Base-by-base conservation (phyloP, 1,140 invertebrate species). In the Fopius arisanus region DNA sequence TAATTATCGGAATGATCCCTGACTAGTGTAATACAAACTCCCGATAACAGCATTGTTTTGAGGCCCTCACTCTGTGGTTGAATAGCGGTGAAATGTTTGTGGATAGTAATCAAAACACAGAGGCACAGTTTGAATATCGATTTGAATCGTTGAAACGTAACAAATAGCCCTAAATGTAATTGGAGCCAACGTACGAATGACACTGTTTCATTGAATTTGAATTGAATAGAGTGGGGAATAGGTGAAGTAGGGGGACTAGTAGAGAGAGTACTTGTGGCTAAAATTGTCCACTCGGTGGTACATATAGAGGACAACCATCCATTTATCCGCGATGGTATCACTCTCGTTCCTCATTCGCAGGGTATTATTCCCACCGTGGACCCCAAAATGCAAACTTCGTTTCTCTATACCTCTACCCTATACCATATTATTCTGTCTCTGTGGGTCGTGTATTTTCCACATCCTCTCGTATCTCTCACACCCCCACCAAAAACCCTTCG, bases 351-450 rank as follows among this genome's bases (percentile, higher is more conserved):
- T 70, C 48, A 63, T 71, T 63, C 69, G 48, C 54, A 63, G 31
- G 19, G 54, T 70, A 71, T 71, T 71, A 71, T 71, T 62, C 69
- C 69, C 54, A 63, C 69, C 31, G 41, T 71, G 26, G 33, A 29
- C 16, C 54, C 19, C 69, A 71, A 71, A 71, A 63, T 71, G 37
- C 59, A 71, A 71, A 63, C 54, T 63, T 19, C 5, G 14, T 5
- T n/a, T 7, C 14, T 19, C 6, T n/a, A 48, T 16, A 7, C 43
- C 54, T 4, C 54, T 23, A 9, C 2, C 9, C 23, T 59, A 14
- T n/a, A n/a, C n/a, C 23, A 59, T 59, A 59, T 59, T 59, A 59
- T 28, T 19, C 54, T 4, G 10, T 59, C 54, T 28, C 54, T 59
- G 3, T 28, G 21, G 3, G 23, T 23, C 6, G 14, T 48, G 14